Evolutionary conservation across 1,140 invertebrate genomes (phyloP).

Genomic region (Muscidifurax raptorellus): DNA sequence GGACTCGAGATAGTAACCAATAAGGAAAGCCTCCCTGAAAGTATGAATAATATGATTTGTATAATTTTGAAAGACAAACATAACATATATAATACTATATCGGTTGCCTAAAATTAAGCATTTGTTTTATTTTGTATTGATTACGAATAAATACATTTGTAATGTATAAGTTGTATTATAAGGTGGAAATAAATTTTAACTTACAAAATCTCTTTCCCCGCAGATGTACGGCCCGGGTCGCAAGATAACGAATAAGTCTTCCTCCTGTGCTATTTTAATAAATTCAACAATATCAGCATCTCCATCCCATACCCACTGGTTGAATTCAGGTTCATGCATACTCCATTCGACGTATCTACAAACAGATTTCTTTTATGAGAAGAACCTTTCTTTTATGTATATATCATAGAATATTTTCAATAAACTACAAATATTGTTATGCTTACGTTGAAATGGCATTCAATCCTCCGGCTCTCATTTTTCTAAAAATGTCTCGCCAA

Average conservation of each 20-base stretch:
- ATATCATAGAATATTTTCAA: background rate
- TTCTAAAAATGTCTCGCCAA: constrained; percentile 90
- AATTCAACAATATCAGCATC: constrained; percentile 87
- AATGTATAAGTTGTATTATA: background rate
- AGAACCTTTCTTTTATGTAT: background rate
- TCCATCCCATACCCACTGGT: constrained; percentile 84
- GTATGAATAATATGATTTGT: background rate
- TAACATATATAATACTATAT: too few relatives aligned
- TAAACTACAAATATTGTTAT: constrained; percentile 21
- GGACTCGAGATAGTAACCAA: constrained; percentile 85
- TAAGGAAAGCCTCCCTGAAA: constrained; percentile 89
- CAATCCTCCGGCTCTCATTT: constrained; percentile 89
- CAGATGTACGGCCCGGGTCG: constrained; percentile 96
- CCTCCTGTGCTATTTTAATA: constrained; percentile 85
- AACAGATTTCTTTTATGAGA: background rate
- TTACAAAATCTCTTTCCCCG: constrained; percentile 87
- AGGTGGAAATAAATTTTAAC: constrained; percentile 20
- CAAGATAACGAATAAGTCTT: constrained; percentile 89
- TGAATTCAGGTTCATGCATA: constrained; percentile 87
- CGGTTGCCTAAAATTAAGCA: too few relatives aligned
- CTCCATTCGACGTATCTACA: constrained; percentile 95
- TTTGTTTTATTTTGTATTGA: too few relatives aligned
- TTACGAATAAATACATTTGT: too few relatives aligned
- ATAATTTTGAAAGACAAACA: background rate
- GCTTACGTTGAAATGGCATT: constrained; percentile 93